These are phyloP conservation scores for Propithecus perrieri DNA, from an alignment of 2,797 vertebrate genomes.

Conservation along the genomic window DNA sequence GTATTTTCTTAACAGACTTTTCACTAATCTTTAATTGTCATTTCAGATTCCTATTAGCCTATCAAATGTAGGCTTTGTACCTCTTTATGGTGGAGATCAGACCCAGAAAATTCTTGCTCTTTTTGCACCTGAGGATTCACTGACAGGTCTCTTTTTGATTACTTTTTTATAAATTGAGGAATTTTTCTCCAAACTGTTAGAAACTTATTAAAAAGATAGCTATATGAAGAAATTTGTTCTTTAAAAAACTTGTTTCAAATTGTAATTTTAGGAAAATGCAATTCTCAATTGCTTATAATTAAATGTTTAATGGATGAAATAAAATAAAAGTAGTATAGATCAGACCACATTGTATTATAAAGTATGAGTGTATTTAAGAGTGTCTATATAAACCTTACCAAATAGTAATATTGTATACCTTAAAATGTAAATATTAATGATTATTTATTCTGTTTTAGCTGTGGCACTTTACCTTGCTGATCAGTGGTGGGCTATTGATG, in stretches of 20 bases:
- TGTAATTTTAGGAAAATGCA: constrained; percentile 46
- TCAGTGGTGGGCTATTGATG: constrained; percentile 92
- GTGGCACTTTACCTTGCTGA: constrained; percentile 92
- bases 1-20: not conserved
- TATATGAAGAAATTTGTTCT: constrained; percentile 29
- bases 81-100: constrained; percentile 89
- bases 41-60: constrained; percentile 89
- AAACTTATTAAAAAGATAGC: constrained; percentile 43
- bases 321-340: constrained; percentile 15
- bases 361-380: not conserved
- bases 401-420: not conserved
- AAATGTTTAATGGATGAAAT: constrained; percentile 36
- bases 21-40: constrained; percentile 66
- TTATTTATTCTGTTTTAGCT: constrained; percentile 77
- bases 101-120: constrained; percentile 91
- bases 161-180: constrained; percentile 46
- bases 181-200: constrained; percentile 18
- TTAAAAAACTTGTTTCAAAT: not conserved
- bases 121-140: constrained; percentile 87
- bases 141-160: constrained; percentile 86
- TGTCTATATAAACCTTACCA: not conserved
- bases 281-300: constrained; percentile 47
- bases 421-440: constrained; percentile 45
- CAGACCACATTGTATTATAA: not conserved
- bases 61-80: constrained; percentile 88